Evolutionary conservation across 2,113 vertebrate species (phyloP), one percentile per base, ranked within the genome.

Genomic region (Psittacula cyanocephala): DNA sequence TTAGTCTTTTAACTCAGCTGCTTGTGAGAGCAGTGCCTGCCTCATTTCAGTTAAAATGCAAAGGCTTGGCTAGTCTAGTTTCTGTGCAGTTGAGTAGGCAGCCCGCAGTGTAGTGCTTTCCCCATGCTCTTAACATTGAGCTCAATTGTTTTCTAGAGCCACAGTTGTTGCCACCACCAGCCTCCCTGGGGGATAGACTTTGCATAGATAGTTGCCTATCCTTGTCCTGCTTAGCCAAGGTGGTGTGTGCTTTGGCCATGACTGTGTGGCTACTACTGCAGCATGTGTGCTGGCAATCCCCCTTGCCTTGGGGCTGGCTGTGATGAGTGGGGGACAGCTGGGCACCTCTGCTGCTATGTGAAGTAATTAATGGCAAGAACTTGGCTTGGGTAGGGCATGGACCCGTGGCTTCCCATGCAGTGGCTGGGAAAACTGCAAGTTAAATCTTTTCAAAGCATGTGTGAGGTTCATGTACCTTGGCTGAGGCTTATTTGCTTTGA

Each of bases 121-220:
- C 16, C 35, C 20, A 31, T 17, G 8, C 3, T 62, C 49, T 55
- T 67, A 43, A 29, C 7, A 4, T 3, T 24, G 37, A 88, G 3
- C 13, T 43, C 14, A 10, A 3, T 1, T 1, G 22, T 35, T 13
- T 81, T 49, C 46, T 41, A 41, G 49, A 69, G 44, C 6, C 20
- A 41, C 22, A 39, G 2, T 13, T 72, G 33, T 6, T 9, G 8
- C 12, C 1, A 11, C 3, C 0, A 1, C 29, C n/a, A 47, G 31
- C 10, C 7, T n/a, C 9, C 3, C 3, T 64, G n/a, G 7, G 7
- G 10, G 28, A 17, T 28, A 62, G 68, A 44, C 1, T 3, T 91
- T 52, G 24, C 3, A 3, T 11, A 44, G 53, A 4, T 47, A 6
- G 6, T 49, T 80, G 39, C 27, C 31, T 16, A 43, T 14, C 15